Evolutionary conservation across 1,140 invertebrate genomes (phyloP).

Genomic region (Mizuhopecten yessoensis): DNA sequence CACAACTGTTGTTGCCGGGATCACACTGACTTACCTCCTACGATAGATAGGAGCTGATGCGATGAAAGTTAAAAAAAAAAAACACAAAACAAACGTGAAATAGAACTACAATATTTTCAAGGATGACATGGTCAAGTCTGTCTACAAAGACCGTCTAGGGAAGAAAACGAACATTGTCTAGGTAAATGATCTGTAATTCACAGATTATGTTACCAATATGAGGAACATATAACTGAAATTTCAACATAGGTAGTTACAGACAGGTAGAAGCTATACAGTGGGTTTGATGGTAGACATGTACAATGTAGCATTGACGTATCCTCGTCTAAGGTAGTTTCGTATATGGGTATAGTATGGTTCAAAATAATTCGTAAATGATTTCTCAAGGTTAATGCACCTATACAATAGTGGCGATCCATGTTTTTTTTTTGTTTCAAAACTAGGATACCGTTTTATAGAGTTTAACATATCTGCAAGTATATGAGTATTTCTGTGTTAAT

Average conservation of each 20-base stretch:
- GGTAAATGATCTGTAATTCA: no score
- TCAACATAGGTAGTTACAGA: neutral
- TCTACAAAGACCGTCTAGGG: no score
- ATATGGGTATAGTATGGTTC: neutral
- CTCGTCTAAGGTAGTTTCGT: no score
- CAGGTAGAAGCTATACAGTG: neutral
- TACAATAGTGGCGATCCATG: no score
- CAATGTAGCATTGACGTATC: neutral
- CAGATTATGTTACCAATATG: neutral
- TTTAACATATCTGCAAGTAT: no score
- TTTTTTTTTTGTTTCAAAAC: no score
- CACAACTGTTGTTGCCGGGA: slow-evolving; percentile 12
- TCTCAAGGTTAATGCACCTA: no score
- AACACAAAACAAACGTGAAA: neutral
- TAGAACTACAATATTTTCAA: neutral
- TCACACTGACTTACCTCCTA: neutral
- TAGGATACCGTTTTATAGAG: no score
- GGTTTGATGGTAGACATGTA: neutral
- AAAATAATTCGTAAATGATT: neutral
- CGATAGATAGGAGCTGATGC: neutral
- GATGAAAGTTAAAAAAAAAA: neutral
- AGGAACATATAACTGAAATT: neutral
- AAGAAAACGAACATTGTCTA: no score
- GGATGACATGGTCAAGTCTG: neutral
- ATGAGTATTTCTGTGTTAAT: no score